Conservation (phyloP, 2,888 invertebrate species). For the Drosophila paranaensis region DNA sequence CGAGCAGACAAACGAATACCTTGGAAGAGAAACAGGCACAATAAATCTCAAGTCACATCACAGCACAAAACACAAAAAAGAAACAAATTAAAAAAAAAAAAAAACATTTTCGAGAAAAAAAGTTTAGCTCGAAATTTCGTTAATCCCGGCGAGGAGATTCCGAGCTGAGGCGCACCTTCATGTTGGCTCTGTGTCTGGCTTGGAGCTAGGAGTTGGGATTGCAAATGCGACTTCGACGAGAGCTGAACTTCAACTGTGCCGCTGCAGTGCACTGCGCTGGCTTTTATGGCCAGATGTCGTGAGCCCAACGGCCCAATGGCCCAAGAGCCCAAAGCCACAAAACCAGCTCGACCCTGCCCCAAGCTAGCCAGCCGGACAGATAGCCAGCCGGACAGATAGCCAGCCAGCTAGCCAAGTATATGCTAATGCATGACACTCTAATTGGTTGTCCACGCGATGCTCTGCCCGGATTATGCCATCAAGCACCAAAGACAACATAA, state of each 20-base stretch:
- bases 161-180: constrained; percentile 66
- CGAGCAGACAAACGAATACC: constrained; percentile 77
- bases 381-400: not conserved
- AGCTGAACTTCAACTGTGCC: constrained; percentile 71
- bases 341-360: constrained; percentile 12
- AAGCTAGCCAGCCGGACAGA: not conserved
- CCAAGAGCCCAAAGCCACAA: not conserved
- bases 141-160: constrained; percentile 42
- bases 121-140: constrained; percentile 37
- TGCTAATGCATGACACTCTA: constrained; percentile 66
- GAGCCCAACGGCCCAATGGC: not conserved
- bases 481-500: not conserved
- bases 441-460: constrained; percentile 72
- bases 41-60: constrained; percentile 21
- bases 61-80: constrained; percentile 20
- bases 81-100: constrained; percentile 18
- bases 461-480: constrained; percentile 64
- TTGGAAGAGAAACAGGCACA: constrained; percentile 36
- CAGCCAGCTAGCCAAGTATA: constrained; percentile 3
- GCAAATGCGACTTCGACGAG: constrained; percentile 50
- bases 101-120: not conserved
- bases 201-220: constrained; percentile 28
- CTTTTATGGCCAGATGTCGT: constrained; percentile 56
- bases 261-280: constrained; percentile 26
- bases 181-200: constrained; percentile 44